Evolutionary conservation across 2,113 vertebrate species (phyloP), one percentile per base, ranked within the genome.

Genomic region (Cyanistes caeruleus): DNA sequence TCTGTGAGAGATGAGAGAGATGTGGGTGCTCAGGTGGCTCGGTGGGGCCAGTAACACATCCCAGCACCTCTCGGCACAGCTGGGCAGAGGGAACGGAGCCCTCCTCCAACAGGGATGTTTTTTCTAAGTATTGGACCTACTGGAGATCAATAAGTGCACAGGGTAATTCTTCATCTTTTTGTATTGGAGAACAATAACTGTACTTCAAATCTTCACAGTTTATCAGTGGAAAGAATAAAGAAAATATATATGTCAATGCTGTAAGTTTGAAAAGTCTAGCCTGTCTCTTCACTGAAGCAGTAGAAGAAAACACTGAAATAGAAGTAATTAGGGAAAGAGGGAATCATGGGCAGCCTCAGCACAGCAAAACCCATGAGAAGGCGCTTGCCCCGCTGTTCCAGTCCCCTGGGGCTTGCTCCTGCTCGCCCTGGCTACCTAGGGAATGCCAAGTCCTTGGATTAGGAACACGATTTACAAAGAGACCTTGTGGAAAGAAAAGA

Each of bases 321-420:
- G 31, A 79, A 83, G 59, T 30, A 70, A 90, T 88, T 79, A 88
- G 68, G 59, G 63, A 59, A 91, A 56, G 56, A 92, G 56, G 30
- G 52, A 90, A 81, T 27, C 75, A 46, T 8, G 60, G 84, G 75
- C 39, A 22, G 46, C 0, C 74, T 95, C 41, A 49, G 85, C 41
- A 24, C 14, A 18, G 90, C 1, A 2, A 85, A 90, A 53, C 75
- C 79, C 67, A 62, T 1, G 7, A 13, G 6, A 80, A 91, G 67
- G 53, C 6, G 0, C 62, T 84, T 7, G 4, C 83, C 69, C 37
- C 0, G 0, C 67, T 35, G 67, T 10, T 27, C 20, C 7, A 2
- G 17, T 24, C 84, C 41, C 77, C 62, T 9, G 59, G 51, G 90
- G 43, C 55, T 72, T 46, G 63, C 67, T 93, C 75, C 67, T 0